A percentile compares a stretch with the other conserved stretches of the same genome.
phyloP scores from a whole-genome alignment of 2,888 invertebrate genomes.

The Hirtodrosophila trivittata region DNA sequence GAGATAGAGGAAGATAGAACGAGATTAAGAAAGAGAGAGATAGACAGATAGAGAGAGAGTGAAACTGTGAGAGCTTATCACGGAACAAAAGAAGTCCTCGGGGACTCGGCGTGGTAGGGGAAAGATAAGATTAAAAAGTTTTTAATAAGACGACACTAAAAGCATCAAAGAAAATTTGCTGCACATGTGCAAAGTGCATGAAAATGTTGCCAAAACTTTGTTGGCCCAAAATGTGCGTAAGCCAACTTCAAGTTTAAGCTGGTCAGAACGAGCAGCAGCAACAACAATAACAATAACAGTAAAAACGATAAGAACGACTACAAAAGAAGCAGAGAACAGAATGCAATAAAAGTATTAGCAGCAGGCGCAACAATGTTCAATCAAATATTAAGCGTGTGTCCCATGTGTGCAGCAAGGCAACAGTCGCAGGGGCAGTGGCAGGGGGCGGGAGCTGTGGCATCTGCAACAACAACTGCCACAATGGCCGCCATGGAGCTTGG shows the following conservation, averaged over 20 bases:
- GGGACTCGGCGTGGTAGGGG: not conserved
- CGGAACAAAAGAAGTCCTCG: constrained; percentile 50
- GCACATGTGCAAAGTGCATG: constrained; percentile 59
- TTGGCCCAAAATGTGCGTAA: constrained; percentile 21
- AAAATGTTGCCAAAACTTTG: constrained; percentile 33
- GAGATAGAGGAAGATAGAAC: constrained; percentile 1
- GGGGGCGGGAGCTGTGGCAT: not conserved
- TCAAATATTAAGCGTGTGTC: constrained; percentile 63
- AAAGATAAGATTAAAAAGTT: constrained; percentile 71
- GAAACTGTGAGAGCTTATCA: constrained; percentile 48
- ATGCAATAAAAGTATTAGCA: constrained; percentile 71
- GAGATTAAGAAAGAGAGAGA: constrained; percentile 12
- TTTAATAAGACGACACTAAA: constrained; percentile 77
- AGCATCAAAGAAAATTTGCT: constrained; percentile 72
- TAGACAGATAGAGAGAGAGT: constrained; percentile 8
- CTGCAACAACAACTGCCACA: not conserved
- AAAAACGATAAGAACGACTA: not conserved
- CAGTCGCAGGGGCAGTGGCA: constrained; percentile 11
- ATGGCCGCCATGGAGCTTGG: constrained; percentile 31
- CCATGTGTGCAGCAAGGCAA: constrained; percentile 25
- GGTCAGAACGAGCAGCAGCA: constrained; percentile 3
- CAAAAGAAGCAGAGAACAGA: constrained; percentile 22
- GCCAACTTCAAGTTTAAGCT: constrained; percentile 52
- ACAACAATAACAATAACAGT: constrained; percentile 2
- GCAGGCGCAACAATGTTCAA: constrained; percentile 74